Conservation (phyloP, 2,113 vertebrate species). For the Tretioscincus oriximinensis region DNA sequence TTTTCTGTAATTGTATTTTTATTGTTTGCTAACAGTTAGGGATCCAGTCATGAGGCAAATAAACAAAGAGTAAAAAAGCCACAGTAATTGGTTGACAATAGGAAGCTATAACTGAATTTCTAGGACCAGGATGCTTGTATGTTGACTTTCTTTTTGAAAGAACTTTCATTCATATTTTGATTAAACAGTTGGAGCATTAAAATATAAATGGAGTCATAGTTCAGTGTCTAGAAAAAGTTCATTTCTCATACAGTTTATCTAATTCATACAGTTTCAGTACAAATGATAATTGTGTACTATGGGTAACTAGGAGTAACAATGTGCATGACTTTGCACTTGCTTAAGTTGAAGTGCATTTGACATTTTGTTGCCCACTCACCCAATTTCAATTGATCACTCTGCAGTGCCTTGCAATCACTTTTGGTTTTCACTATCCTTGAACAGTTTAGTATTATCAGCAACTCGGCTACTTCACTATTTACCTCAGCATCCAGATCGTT, state of each 20-base stretch:
- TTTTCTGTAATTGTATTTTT: constrained; percentile 98
- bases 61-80: constrained; percentile 76
- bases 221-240: constrained; percentile 70
- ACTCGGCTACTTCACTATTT: too few species aligned
- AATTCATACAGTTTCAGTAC: constrained; percentile 1
- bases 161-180: constrained; percentile 86
- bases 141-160: constrained; percentile 78
- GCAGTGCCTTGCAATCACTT: too few species aligned
- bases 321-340: too few species aligned
- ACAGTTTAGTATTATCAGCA: too few species aligned
- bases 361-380: too few species aligned
- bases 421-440: too few species aligned
- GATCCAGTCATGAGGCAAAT: constrained; percentile 93
- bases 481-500: too few species aligned
- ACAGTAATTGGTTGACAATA: constrained; percentile 99
- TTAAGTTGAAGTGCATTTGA: too few species aligned
- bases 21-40: constrained; percentile 99
- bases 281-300: too few species aligned
- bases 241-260: constrained; percentile 64
- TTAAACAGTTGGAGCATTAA: constrained; percentile 98
- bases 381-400: too few species aligned
- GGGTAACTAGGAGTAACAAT: too few species aligned
- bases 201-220: constrained; percentile 75
- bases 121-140: constrained; percentile 88
- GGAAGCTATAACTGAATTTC: constrained; percentile 90